Base-by-base conservation (phyloP, 2,888 invertebrate genomes). In the Altica lythri region DNA sequence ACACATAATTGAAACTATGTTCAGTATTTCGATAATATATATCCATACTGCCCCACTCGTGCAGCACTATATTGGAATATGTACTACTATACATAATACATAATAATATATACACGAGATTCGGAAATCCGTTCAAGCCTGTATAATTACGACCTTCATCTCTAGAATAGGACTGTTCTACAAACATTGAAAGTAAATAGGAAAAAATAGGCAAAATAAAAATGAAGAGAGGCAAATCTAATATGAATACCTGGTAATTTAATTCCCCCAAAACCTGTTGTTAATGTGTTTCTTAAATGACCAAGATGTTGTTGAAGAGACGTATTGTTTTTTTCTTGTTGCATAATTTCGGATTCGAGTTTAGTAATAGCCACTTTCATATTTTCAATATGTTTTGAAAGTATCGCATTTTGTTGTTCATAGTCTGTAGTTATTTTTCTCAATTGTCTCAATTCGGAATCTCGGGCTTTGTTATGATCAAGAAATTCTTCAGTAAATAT, bases 401-500 rank as follows among this genome's bases (percentile, higher is more conserved):
- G 80, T 55, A 95, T 92, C 0, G 95, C 92, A 77, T 96, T 96
- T 79, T 94, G 85, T 60, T 95, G 95, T 75, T 97, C 97, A 70
- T 92, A 89, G 76, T 97, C 96, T 0, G 70, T 68, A 69, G 93
- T 95, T 4, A 92, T 89, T 80, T 95, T 96, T 42, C 95, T 82
- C 60, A 96, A 75, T 67, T 92, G 90, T 48, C 93, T 81, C 44
- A 97, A 78, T 75, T 96, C 96, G 29, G 89, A 82, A 76, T 97
- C 97, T 57, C 95, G 83, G 47, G 87, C 86, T 83, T 95, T 96
- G 75, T 97, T 97, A 71, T 96, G 95, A 71, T 96, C 95, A 42
- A 97, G 82, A 75, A 97, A 97, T 75, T 96, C 95, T 76, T 96
- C 95, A 3, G 96, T 96, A 74, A 96, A 97, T 71, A 97, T 96